Conservation (phyloP, 1,140 invertebrate genomes). For the Colletes latitarsis region DNA sequence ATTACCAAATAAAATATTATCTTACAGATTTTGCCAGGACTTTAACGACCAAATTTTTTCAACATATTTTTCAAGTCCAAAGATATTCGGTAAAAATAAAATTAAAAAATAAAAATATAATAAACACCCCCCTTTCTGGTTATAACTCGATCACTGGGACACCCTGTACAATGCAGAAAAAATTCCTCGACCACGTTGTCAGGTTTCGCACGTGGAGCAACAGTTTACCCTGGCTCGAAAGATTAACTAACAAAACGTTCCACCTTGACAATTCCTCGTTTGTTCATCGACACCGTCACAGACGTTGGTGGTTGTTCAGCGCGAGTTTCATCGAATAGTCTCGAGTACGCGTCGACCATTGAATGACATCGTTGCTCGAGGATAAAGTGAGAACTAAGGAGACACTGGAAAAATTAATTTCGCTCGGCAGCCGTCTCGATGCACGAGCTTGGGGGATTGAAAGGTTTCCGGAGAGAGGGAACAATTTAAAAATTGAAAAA, state of each 20-base stretch:
- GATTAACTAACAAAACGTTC: conserved; percentile 18
- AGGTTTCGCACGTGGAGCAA: no score
- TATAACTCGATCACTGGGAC: no score
- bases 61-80: no score
- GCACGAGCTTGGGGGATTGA: not conserved
- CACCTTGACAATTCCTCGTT: not conserved
- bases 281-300: not conserved
- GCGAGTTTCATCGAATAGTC: conserved; percentile 5
- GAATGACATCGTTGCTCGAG: conserved; percentile 4
- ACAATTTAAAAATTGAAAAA: conserved; percentile 29
- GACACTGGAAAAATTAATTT: conserved; percentile 32
- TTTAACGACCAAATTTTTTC: no score
- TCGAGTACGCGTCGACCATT: not conserved
- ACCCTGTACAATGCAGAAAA: no score
- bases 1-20: no score
- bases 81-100: no score
- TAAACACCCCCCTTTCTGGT: no score
- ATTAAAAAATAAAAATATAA: no score
- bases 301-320: conserved; percentile 36
- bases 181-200: no score
- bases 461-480: not conserved
- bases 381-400: conserved; percentile 30
- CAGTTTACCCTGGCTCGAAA: no score
- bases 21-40: no score
- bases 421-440: not conserved